A percentile compares a stretch with the other conserved stretches of the same genome.
These are phyloP conservation scores for Lycocerus yunnanus DNA, from an alignment of 2,888 invertebrate genomes.

Conservation along the genomic window DNA sequence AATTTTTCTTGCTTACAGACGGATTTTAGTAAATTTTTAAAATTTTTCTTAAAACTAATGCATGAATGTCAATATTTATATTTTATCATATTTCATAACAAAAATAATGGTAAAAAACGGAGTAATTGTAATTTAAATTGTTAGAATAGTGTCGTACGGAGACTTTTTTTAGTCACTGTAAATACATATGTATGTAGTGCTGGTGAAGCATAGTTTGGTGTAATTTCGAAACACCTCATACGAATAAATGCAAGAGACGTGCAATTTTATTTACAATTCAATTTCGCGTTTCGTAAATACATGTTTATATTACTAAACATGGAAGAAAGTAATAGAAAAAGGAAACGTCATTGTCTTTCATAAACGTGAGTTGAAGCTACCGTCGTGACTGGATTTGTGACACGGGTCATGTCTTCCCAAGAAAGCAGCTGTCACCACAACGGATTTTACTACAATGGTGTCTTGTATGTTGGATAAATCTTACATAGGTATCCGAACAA, in stretches of 20 bases:
- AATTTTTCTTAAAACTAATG: too few species aligned
- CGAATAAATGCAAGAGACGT: not conserved
- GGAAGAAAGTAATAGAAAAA: conserved; percentile 9
- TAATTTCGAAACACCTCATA: not conserved
- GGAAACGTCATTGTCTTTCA: conserved; percentile 13
- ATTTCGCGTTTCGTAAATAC: not conserved
- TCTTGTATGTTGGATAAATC: conserved; percentile 20
- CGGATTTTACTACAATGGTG: conserved; percentile 30
- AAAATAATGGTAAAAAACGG: too few species aligned
- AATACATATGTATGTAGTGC: too few species aligned
- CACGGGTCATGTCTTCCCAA: conserved; percentile 35
- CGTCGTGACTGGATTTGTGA: conserved; percentile 30
- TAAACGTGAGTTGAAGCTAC: conserved; percentile 24
- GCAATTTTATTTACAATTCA: not conserved
- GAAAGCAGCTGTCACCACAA: conserved; percentile 40
- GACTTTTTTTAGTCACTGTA: too few species aligned
- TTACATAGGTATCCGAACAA: conserved; percentile 13
- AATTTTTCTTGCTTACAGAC: too few species aligned
- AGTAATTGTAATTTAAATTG: too few species aligned
- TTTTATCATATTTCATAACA: too few species aligned
- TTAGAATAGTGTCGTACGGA: too few species aligned
- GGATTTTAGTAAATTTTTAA: too few species aligned
- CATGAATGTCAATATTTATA: too few species aligned
- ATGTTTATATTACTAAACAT: not conserved
- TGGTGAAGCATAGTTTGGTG: not conserved